Conservation (phyloP, 2,113 vertebrate species). For the Mastomys natalensis region DNA sequence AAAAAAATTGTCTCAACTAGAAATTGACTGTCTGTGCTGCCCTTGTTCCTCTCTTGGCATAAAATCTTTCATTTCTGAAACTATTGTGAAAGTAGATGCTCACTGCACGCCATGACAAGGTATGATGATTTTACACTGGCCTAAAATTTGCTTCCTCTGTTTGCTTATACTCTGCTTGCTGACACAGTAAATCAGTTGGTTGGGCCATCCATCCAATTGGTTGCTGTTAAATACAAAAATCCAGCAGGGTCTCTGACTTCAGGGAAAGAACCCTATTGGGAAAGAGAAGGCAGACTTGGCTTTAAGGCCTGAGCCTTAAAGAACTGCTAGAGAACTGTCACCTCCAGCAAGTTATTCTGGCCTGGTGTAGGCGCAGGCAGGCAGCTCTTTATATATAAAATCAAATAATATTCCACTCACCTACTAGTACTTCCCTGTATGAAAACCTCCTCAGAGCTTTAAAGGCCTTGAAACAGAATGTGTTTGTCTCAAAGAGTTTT, state of each 20-base stretch:
- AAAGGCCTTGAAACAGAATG: neutral
- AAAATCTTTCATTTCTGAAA: constrained; percentile 12
- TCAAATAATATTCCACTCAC: neutral
- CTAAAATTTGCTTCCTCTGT: neutral
- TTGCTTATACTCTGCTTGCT: neutral
- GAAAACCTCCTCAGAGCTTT: neutral
- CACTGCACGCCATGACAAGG: neutral
- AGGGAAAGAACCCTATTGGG: neutral
- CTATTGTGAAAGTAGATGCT: neutral
- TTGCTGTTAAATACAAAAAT: neutral
- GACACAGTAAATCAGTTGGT: neutral
- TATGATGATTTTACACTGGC: neutral
- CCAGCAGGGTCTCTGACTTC: neutral
- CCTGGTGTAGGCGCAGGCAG: neutral
- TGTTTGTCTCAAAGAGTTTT: neutral
- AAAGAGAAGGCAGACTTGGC: neutral
- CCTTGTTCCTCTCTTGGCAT: neutral
- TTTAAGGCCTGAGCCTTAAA: neutral
- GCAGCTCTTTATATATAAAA: neutral
- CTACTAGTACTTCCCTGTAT: neutral
- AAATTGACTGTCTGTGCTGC: neutral
- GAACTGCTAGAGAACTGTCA: neutral
- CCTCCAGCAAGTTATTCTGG: neutral
- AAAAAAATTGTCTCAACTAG: constrained; percentile 10
- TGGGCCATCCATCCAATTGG: neutral